These are phyloP conservation scores for Canis aureus DNA, from an alignment of 2,113 vertebrate species.

Conservation along the genomic window DNA sequence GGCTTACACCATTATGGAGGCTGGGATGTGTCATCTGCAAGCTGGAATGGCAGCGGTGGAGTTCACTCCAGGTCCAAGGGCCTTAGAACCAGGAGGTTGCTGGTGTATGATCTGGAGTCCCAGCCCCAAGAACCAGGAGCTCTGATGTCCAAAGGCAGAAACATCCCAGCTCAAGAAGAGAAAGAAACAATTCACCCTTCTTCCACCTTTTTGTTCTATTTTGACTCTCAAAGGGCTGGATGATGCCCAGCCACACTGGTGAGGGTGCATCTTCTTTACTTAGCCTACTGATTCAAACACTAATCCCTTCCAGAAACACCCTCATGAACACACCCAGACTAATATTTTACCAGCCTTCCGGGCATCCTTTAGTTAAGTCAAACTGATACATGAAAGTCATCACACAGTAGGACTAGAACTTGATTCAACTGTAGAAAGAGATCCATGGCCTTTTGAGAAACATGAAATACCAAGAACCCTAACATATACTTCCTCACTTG, in stretches of 20 bases:
- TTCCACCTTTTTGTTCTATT: not conserved
- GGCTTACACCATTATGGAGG: not conserved
- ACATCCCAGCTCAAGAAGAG: not conserved
- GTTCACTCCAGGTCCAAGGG: not conserved
- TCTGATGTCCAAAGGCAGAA: not conserved
- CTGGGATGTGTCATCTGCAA: not conserved
- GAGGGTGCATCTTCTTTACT: not conserved
- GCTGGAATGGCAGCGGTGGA: not conserved
- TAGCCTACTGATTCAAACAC: not conserved
- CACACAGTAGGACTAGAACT: not conserved
- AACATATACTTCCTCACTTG: too few species aligned
- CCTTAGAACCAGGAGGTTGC: not conserved
- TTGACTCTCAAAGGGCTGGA: not conserved
- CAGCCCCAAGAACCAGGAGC: not conserved
- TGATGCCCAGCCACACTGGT: not conserved
- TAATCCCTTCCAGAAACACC: not conserved
- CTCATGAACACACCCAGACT: not conserved
- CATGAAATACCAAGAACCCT: not conserved
- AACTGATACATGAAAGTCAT: not conserved
- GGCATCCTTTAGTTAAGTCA: not conserved
- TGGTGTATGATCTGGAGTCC: not conserved
- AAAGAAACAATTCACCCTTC: not conserved
- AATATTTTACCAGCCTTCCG: too few species aligned
- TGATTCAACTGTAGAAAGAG: not conserved
- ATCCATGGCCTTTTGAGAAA: not conserved